Conservation (phyloP, 2,797 vertebrate genomes). For the Streptopelia turtur region DNA sequence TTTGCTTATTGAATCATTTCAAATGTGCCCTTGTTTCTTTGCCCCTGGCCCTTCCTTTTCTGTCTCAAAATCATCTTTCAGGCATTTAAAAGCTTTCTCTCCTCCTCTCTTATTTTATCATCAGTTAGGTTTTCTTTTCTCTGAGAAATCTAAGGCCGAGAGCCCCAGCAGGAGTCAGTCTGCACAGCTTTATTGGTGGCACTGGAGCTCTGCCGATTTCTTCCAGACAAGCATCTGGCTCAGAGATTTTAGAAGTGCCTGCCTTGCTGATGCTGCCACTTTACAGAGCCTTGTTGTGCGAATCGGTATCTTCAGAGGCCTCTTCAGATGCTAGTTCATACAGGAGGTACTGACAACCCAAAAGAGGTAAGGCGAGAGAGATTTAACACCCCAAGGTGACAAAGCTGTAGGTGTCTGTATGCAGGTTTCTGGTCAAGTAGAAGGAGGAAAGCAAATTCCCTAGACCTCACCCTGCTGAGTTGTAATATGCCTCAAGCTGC, state of each 20-base stretch:
- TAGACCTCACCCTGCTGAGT: neutral
- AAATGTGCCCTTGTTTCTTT: neutral
- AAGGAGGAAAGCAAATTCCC: neutral
- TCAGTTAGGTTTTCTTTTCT: neutral
- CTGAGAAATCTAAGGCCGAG: neutral
- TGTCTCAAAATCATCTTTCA: slow-evolving; percentile 27
- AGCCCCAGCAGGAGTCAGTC: neutral
- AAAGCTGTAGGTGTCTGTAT: neutral
- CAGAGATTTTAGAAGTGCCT: neutral
- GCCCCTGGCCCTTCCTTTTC: slow-evolving; percentile 10
- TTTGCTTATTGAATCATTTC: slow-evolving; percentile 37
- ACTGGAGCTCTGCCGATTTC: neutral
- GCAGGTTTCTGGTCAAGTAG: neutral
- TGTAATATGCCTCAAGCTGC: neutral
- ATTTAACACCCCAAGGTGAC: neutral
- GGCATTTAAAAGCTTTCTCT: slow-evolving; percentile 13
- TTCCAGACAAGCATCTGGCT: neutral
- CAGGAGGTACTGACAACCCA: neutral
- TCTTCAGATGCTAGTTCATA: neutral
- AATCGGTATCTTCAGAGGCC: neutral
- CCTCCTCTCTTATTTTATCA: neutral
- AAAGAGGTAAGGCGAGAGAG: neutral
- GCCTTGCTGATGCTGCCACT: slow-evolving; percentile 6
- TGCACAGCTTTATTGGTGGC: neutral
- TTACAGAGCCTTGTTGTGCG: neutral